These are phyloP conservation scores for Fragum sueziense DNA, from an alignment of 2,888 invertebrate genomes.

Conservation along the genomic window DNA sequence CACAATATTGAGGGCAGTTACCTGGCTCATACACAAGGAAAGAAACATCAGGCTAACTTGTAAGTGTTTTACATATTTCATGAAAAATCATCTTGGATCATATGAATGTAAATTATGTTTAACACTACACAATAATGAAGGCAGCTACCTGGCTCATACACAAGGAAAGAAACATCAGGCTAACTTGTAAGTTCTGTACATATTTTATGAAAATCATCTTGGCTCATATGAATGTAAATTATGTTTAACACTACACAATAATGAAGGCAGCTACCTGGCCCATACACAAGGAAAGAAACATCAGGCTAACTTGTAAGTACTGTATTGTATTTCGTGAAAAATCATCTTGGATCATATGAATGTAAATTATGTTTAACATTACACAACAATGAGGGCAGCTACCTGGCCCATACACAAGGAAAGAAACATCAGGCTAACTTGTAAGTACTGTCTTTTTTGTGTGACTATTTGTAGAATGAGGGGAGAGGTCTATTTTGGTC, in stretches of 20 bases:
- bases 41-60: slow-evolving; percentile 99
- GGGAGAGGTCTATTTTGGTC: too few relatives aligned
- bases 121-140: slow-evolving; percentile 98
- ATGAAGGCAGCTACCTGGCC: slow-evolving; percentile 98
- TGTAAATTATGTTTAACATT: slow-evolving; percentile 99
- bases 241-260: slow-evolving; percentile 98
- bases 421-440: slow-evolving; percentile 99
- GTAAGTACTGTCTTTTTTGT: too few relatives aligned
- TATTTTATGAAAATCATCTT: slow-evolving; percentile 99
- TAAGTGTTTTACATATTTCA: too few relatives aligned
- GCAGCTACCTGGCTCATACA: slow-evolving; percentile 99
- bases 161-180: slow-evolving; percentile 99
- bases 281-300: slow-evolving; percentile 99
- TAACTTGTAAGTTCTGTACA: slow-evolving; percentile 87
- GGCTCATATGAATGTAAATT: slow-evolving; percentile 99
- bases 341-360: slow-evolving; percentile 98
- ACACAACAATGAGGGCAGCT: slow-evolving; percentile 99
- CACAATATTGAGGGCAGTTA: slow-evolving; percentile 99
- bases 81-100: too few relatives aligned
- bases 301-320: slow-evolving; percentile 94
- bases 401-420: slow-evolving; percentile 99
- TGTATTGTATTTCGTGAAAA: too few relatives aligned
- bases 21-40: slow-evolving; percentile 99
- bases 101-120: too few relatives aligned
- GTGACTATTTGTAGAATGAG: too few relatives aligned